These are phyloP conservation scores for Venturia canescens DNA, from an alignment of 1,140 invertebrate genomes.

Conservation along the genomic window DNA sequence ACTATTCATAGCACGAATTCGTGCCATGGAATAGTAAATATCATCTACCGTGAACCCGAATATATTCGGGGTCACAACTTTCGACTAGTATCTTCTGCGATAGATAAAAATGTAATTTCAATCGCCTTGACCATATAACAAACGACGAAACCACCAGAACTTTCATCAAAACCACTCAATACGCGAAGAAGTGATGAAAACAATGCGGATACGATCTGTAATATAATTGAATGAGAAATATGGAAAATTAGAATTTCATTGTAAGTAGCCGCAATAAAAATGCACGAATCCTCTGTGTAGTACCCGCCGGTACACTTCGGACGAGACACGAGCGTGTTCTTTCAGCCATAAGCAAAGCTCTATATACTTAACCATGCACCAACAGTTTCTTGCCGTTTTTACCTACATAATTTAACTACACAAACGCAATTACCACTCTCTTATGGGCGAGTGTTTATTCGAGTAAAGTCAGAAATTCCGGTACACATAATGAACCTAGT, in stretches of 20 bases:
- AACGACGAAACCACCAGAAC: too few relatives aligned
- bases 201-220: too few relatives aligned
- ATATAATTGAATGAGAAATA: background rate
- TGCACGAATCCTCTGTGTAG: background rate
- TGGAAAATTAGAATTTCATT: background rate
- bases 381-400: conserved; percentile 29
- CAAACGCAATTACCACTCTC: conserved; percentile 24
- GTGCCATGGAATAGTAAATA: background rate
- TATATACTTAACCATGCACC: conserved; percentile 19
- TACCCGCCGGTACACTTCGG: background rate
- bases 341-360: background rate
- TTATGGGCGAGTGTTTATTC: conserved; percentile 22
- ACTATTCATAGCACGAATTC: background rate
- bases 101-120: too few relatives aligned
- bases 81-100: too few relatives aligned
- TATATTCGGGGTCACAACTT: background rate
- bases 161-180: too few relatives aligned
- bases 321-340: conserved; percentile 16
- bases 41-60: background rate
- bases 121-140: too few relatives aligned
- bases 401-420: conserved; percentile 30
- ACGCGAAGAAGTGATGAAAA: too few relatives aligned
- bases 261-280: background rate
- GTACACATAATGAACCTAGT: conserved; percentile 13
- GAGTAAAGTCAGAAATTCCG: conserved; percentile 15